Percentiles rank a stretch among this genome's conserved stretches.
phyloP scores from a whole-genome alignment of 2,797 vertebrate genomes.

The Rhabdophis nuchalis region DNA sequence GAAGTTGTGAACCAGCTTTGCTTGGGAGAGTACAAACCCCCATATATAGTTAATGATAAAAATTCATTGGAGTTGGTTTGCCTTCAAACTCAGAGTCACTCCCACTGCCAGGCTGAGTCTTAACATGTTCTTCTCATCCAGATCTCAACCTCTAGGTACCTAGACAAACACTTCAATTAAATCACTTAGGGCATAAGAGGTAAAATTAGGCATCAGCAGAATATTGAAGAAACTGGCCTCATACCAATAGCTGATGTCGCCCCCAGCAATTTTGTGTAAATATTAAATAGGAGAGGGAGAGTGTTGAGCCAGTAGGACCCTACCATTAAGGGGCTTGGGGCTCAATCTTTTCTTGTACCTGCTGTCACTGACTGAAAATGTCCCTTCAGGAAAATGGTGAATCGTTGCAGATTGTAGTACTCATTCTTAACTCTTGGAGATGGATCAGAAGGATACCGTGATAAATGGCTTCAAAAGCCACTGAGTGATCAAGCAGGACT shows the following conservation, averaged over 20 bases:
- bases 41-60: background rate
- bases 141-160: background rate
- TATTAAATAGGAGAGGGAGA: background rate
- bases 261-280: background rate
- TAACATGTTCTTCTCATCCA: background rate
- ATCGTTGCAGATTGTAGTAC: background rate
- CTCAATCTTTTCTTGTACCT: background rate
- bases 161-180: background rate
- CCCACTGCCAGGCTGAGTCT: background rate
- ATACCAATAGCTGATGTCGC: background rate
- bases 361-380: background rate
- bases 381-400: background rate
- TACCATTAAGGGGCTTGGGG: background rate
- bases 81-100: background rate
- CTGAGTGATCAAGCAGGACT: background rate
- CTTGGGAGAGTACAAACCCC: background rate
- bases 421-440: background rate
- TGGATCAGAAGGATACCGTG: background rate
- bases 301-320: background rate
- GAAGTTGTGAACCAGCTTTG: background rate
- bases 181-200: background rate
- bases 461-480: background rate
- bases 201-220: background rate
- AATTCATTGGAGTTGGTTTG: background rate
- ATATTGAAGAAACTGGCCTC: background rate